These are phyloP conservation scores for Rutilus rutilus DNA, from an alignment of 2,113 vertebrate genomes.

Conservation along the genomic window DNA sequence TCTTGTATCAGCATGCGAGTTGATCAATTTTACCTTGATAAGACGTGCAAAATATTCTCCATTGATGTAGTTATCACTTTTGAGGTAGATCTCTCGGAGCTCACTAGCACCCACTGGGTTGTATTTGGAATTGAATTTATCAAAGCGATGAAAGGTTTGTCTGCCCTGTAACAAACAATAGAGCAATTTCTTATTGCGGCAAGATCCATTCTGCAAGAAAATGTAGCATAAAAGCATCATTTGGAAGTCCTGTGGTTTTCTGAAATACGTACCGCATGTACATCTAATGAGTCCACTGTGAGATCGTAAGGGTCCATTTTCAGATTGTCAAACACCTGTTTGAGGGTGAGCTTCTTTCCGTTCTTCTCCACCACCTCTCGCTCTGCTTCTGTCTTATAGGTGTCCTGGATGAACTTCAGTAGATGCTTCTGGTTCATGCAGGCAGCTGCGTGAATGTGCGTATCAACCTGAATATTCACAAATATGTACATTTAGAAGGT, in stretches of 20 bases:
- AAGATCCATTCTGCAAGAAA: background rate
- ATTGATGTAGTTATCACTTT: constrained; percentile 92
- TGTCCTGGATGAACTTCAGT: constrained; percentile 91
- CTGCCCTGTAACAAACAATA: constrained; percentile 81
- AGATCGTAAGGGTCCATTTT: constrained; percentile 97
- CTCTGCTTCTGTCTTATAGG: constrained; percentile 84
- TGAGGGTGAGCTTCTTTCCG: constrained; percentile 84
- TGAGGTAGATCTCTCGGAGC: constrained; percentile 93
- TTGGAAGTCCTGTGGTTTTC: background rate
- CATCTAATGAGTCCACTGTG: constrained; percentile 96
- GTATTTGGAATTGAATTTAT: constrained; percentile 99
- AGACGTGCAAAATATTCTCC: constrained; percentile 97
- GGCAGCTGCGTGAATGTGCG: constrained; percentile 95
- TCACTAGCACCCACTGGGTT: constrained; percentile 97
- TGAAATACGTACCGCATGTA: constrained; percentile 87
- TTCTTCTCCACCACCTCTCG: constrained; percentile 85
- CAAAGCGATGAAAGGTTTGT: constrained; percentile 98
- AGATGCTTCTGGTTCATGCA: constrained; percentile 99
- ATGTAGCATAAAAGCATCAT: background rate
- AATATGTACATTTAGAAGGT: background rate
- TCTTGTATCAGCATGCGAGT: background rate
- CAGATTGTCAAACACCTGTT: constrained; percentile 88
- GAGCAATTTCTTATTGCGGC: background rate
- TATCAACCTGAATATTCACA: constrained; percentile 85
- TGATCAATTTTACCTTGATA: constrained; percentile 83